Evolutionary conservation across 2,113 vertebrate genomes (phyloP).

Genomic region (Syngnathus typhle): DNA sequence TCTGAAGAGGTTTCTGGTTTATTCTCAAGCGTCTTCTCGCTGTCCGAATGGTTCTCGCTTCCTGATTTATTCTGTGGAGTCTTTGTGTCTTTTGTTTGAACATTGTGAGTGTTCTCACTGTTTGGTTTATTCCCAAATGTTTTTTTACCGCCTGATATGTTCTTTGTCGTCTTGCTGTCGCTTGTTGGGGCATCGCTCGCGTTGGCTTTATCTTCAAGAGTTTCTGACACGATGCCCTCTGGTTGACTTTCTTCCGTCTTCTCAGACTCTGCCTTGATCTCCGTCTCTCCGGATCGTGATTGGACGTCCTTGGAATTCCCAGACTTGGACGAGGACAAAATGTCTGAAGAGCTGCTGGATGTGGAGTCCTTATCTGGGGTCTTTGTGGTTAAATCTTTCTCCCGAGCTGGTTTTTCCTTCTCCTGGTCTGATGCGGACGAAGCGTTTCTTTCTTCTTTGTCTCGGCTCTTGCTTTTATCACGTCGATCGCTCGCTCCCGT

Average conservation of each 20-base stretch:
- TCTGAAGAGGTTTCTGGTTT: background rate
- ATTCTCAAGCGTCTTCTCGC: too few relatives aligned
- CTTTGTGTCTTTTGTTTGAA: background rate
- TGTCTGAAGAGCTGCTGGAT: background rate
- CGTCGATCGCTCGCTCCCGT: background rate
- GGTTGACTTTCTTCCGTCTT: background rate
- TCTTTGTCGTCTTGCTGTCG: background rate
- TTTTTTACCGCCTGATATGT: background rate
- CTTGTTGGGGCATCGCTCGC: too few relatives aligned
- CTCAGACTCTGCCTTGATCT: background rate
- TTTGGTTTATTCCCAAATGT: too few relatives aligned
- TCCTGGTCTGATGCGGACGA: background rate
- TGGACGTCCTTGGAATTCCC: background rate
- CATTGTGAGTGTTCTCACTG: background rate
- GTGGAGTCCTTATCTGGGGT: background rate
- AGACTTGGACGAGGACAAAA: too few relatives aligned
- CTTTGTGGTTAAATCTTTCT: background rate
- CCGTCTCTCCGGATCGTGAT: background rate
- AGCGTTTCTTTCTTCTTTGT: background rate
- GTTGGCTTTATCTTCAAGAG: too few relatives aligned
- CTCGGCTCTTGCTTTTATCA: background rate
- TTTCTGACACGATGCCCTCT: background rate
- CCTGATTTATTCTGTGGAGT: background rate
- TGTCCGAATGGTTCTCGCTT: too few relatives aligned
- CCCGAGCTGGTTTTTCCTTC: background rate